Evolutionary conservation across 2,797 vertebrate species (phyloP), one percentile per base, ranked within the genome.

Genomic region (Clarias laeviceps): DNA sequence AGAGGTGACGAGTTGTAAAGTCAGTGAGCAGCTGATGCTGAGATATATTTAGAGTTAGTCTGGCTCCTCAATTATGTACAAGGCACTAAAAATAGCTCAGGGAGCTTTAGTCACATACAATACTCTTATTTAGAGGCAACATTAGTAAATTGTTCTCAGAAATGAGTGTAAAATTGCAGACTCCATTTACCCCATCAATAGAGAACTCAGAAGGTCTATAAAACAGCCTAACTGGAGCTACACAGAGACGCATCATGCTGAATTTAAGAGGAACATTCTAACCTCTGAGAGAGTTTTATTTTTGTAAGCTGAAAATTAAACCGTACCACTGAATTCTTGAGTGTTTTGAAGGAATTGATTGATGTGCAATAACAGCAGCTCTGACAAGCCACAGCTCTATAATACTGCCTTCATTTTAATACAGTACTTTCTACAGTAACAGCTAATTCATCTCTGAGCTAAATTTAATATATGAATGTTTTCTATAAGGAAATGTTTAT

Each of bases 1-100:
- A 65, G 91, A 93, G 91, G 93, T 90, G 94, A 91, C 85, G 93
- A 94, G 91, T 88, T 93, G 93, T 93, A 94, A 93, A 94, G 92
- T 94, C 91, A 92, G 90, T 88, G 90, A 93, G 91, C 94, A 94
- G 93, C 94, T 95, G 94, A 94, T 93, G 68, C 87, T 73, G 62
- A 88, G 87, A 87, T 94, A 95, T 94, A 93, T 95, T 93, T 94
- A 94, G 94, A 92, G 91, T 87, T 85, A 79, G 69, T 84, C 85
- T 84, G 88, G 88, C 91, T 86, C 92, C 79, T 82, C 81, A 82
- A 93, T 87, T 91, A 92, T 88, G 89, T 90, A 90, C 84, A 89
- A 87, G 87, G 84, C 83, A 87, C 91, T 88, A 80, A 84, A 93
- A 94, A 94, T 94, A 95, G 91, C 89, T 82, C 24, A 86, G 81